Conservation (phyloP, 2,113 vertebrate species). For the Laticauda colubrina region DNA sequence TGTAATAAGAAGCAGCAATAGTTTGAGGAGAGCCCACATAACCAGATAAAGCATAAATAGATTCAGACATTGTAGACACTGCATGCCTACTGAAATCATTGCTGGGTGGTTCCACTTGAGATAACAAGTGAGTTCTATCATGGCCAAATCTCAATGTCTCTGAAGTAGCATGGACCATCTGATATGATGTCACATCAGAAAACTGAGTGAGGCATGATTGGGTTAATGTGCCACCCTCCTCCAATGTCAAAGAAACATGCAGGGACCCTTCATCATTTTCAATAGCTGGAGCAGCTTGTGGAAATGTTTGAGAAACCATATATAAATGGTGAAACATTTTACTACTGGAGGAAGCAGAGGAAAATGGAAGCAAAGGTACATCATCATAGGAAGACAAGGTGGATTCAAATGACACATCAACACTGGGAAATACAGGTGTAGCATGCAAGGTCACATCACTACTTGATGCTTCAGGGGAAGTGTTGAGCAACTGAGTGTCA, state of each 20-base stretch:
- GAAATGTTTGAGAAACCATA: conserved; percentile 74
- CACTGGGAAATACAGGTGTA: conserved; percentile 80
- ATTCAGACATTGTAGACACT: conserved; percentile 70
- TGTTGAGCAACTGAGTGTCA: conserved; percentile 78
- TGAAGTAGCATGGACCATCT: conserved; percentile 71
- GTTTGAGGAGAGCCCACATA: conserved; percentile 71
- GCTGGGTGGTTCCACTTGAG: conserved; percentile 72
- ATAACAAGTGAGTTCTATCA: conserved; percentile 70
- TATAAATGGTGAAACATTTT: conserved; percentile 71
- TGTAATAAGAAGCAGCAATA: conserved; percentile 68
- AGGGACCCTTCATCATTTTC: conserved; percentile 72
- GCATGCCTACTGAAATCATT: conserved; percentile 79
- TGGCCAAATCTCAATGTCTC: conserved; percentile 74
- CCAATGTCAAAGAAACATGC: conserved; percentile 79
- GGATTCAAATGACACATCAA: conserved; percentile 78
- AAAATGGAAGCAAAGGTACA: conserved; percentile 80
- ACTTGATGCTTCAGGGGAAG: conserved; percentile 76
- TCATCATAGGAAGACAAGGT: conserved; percentile 78
- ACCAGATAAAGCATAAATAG: conserved; percentile 69
- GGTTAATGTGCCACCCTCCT: conserved; percentile 72
- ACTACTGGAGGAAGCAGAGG: conserved; percentile 79
- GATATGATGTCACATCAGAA: conserved; percentile 72
- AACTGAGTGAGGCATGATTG: conserved; percentile 73
- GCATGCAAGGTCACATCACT: conserved; percentile 88
- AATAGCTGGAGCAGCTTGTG: conserved; percentile 71